Conservation (phyloP, 2,113 vertebrate genomes). For the Chlamydotis undulata region DNA sequence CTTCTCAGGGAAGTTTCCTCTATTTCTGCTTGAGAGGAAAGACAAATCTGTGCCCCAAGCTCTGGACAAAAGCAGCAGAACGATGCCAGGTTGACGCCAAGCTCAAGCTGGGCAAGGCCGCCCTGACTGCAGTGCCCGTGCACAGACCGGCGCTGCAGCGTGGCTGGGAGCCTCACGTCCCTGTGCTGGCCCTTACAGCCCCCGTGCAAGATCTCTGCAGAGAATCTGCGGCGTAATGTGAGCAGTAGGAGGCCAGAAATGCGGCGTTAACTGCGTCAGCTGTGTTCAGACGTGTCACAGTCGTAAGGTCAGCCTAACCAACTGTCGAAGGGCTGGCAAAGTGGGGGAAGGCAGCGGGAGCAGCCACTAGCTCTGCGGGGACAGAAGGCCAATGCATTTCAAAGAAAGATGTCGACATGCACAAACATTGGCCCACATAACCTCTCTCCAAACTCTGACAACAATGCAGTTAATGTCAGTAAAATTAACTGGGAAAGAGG, state of each 20-base stretch:
- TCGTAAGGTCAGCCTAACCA: accelerated
- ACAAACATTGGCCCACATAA: neutral
- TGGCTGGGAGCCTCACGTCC: accelerated
- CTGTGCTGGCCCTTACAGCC: neutral
- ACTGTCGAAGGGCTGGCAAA: neutral
- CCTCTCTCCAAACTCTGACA: neutral
- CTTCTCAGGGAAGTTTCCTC: neutral
- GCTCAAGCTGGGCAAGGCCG: neutral
- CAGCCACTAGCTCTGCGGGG: neutral
- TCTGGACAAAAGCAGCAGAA: neutral
- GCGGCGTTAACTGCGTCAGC: neutral
- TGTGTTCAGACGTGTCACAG: neutral
- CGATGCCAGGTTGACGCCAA: neutral
- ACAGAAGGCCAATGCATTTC: neutral
- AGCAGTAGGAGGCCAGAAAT: neutral
- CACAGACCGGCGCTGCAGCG: accelerated
- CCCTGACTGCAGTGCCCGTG: neutral
- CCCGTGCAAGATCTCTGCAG: neutral
- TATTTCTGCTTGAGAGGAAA: neutral
- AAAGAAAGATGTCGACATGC: neutral
- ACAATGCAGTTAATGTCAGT: neutral
- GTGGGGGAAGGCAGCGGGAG: neutral
- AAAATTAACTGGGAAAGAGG: neutral
- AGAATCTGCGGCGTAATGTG: neutral
- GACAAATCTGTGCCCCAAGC: neutral